A percentile compares a stretch with the other conserved stretches of the same genome.
These are phyloP conservation scores for Mya arenaria DNA, from an alignment of 1,140 invertebrate genomes.

Conservation along the genomic window DNA sequence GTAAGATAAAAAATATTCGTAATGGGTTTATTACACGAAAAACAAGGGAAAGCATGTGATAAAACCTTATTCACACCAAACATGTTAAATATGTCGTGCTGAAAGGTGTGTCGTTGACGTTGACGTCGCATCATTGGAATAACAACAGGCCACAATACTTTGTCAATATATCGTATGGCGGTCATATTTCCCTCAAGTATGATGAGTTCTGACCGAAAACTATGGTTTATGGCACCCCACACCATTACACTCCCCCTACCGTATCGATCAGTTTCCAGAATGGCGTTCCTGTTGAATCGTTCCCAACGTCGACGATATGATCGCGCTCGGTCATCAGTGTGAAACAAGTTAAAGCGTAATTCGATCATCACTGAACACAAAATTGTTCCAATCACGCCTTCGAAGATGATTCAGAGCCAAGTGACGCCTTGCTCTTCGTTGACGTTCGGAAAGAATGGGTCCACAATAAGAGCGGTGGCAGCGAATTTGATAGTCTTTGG, in stretches of 20 bases:
- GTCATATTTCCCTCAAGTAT: neutral
- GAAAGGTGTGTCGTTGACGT: neutral
- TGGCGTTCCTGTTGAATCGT: neutral
- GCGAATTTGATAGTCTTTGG: too few relatives aligned
- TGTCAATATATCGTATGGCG: neutral
- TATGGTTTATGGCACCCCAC: neutral
- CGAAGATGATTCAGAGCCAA: neutral
- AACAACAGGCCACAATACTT: constrained; percentile 3
- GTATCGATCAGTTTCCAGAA: constrained; percentile 3
- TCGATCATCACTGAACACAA: neutral
- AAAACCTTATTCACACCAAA: too few relatives aligned
- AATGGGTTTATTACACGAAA: too few relatives aligned
- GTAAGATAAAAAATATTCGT: too few relatives aligned
- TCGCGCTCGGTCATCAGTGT: neutral
- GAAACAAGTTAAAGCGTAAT: neutral
- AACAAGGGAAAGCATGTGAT: too few relatives aligned
- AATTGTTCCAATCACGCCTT: neutral
- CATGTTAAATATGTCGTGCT: too few relatives aligned
- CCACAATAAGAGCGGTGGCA: too few relatives aligned
- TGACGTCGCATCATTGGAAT: neutral
- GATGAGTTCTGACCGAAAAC: neutral
- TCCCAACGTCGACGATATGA: neutral
- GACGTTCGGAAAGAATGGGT: too few relatives aligned
- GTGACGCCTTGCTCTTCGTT: neutral
- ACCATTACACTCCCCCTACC: constrained; percentile 14